Base-by-base conservation (phyloP, 1,140 invertebrate genomes). In the Bradynema listronoti region DNA sequence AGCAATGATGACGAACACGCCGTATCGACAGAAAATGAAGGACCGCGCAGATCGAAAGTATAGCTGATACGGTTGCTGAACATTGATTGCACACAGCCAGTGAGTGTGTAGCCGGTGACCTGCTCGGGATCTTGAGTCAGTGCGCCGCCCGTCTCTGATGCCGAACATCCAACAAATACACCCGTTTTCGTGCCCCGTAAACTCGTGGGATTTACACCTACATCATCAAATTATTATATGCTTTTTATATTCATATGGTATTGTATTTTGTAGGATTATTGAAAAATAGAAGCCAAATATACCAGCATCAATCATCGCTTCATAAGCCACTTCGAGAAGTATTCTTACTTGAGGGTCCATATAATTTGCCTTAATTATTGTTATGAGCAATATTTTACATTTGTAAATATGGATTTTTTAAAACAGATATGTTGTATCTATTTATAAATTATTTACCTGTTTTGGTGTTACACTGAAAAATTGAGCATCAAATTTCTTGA, bases 321-420 rank as follows among this genome's bases (percentile, higher is more conserved):
- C 93, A 79, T 94, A 86, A 1, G 91, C 89, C n/a, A 87, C 77
- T 81, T 98, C 93, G 2, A 97, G 83, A 25, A 97, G 80, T 69
- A 95, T 82, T 62, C 92, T 82, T 34, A 95, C 80, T 79, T 95
- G 89, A 3, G 93, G 92, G 78, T 96, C 92, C 91, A 97, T 96
- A 34, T 85, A 84, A 69, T 93, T 83, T 0, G 91, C 91, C 78
- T 95, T 90, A 60, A 69, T 11, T 39, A 39, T 39, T 39, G 19
- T 11, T 11, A 39, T 39, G 19, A 39, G 11, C 11, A 11, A 39
- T 39, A 11, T 39, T 11, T 39, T 39, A 39, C 36, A 39, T 11
- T 39, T 39, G 11, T 11, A 39, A 39, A 11, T 39, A 11, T 11
- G 11, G 36, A 11, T 39, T 39, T 39, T 11, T 11, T 39, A 39